These are phyloP conservation scores for Caenorhabditis afra DNA, from an alignment of 2,888 invertebrate species.

Conservation along the genomic window DNA sequence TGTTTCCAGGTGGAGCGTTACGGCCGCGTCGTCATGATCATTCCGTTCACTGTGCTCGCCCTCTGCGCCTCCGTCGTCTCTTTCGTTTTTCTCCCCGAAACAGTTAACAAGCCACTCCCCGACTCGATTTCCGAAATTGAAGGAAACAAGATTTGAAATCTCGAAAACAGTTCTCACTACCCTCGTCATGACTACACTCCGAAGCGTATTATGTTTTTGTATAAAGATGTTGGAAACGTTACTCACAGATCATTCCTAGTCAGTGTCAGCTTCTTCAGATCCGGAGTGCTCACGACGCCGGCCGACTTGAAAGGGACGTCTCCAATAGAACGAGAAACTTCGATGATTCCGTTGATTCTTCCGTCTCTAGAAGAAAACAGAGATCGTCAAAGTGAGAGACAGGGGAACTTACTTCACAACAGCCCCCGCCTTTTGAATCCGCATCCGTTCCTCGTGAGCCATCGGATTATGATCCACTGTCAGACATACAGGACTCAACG, in stretches of 20 bases:
- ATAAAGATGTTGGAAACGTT: slow-evolving; percentile 21
- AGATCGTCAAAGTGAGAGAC: too few relatives aligned
- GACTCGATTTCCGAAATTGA: slow-evolving; percentile 77
- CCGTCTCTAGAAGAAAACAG: slow-evolving; percentile 79
- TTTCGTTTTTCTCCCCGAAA: slow-evolving; percentile 77
- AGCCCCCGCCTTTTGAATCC: slow-evolving; percentile 83
- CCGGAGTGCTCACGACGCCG: slow-evolving; percentile 83
- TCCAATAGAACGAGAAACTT: slow-evolving; percentile 83
- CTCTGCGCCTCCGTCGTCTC: slow-evolving; percentile 72
- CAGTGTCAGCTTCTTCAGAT: slow-evolving; percentile 82
- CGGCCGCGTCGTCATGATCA: slow-evolving; percentile 73
- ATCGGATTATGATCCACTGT: slow-evolving; percentile 83
- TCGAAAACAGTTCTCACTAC: slow-evolving; percentile 6
- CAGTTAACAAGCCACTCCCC: slow-evolving; percentile 72
- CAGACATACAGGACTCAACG: slow-evolving; percentile 80
- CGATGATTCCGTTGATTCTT: slow-evolving; percentile 81
- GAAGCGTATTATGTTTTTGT: slow-evolving; percentile 19
- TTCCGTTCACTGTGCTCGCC: slow-evolving; percentile 76
- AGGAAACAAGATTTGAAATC: slow-evolving; percentile 62
- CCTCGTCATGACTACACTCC: slow-evolving; percentile 41
- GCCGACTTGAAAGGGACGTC: slow-evolving; percentile 83
- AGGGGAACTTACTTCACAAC: slow-evolving; percentile 82
- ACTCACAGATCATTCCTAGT: slow-evolving; percentile 82
- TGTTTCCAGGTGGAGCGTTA: slow-evolving; percentile 70
- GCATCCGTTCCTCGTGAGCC: slow-evolving; percentile 82